Percentiles rank a stretch among this genome's conserved stretches.
phyloP scores from a whole-genome alignment of 2,888 invertebrate species.

The Phytoseiulus persimilis region DNA sequence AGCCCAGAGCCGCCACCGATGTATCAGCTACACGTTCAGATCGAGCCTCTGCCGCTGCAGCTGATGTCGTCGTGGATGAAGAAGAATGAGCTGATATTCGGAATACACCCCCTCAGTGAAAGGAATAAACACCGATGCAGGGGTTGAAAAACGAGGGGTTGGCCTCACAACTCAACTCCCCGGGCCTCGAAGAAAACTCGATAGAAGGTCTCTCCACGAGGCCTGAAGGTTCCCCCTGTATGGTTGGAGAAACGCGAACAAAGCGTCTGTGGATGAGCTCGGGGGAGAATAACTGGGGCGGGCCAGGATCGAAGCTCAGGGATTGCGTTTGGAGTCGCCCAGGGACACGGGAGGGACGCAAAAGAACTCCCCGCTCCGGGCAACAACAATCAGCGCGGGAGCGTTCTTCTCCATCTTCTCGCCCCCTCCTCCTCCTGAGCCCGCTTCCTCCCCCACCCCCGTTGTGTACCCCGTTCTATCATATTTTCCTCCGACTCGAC shows the following conservation, averaged over 20 bases:
- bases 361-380: not conserved
- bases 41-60: not conserved
- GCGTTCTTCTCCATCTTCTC: not conserved
- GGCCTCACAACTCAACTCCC: no score
- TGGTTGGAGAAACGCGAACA: no score
- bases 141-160: no score
- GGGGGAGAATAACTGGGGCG: not conserved
- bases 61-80: not conserved
- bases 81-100: not conserved
- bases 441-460: no score
- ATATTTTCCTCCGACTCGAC: no score
- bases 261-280: no score
- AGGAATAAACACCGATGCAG: no score
- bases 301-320: not conserved
- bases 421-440: no score
- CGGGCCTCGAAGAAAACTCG: no score
- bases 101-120: not conserved
- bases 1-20: not conserved
- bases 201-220: no score
- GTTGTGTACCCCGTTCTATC: no score
- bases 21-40: not conserved
- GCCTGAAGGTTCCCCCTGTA: no score
- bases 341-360: not conserved
- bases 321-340: not conserved
- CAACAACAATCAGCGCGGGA: not conserved